A percentile compares a stretch with the other conserved stretches of the same genome.
Evolutionary conservation across 2,797 vertebrate species (phyloP).

Genomic region (Tinamus major): DNA sequence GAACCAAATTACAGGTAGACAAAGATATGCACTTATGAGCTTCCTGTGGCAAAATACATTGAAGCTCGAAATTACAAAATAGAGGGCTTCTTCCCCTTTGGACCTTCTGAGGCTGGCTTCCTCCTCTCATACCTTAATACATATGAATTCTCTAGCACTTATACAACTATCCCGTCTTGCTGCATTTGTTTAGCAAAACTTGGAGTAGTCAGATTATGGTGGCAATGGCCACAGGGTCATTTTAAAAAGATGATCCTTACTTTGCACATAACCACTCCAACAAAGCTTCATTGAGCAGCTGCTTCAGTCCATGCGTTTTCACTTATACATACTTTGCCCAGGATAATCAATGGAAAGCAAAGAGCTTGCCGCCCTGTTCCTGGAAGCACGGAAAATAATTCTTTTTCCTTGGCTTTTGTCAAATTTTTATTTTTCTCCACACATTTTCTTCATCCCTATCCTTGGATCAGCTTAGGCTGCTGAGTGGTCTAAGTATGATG

Average conservation of each 20-base stretch:
- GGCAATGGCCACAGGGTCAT: background rate
- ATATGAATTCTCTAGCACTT: background rate
- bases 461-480: slow-evolving; percentile 10
- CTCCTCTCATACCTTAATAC: background rate
- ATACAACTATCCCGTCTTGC: background rate
- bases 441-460: background rate
- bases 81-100: background rate
- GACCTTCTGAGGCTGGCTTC: background rate
- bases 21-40: background rate
- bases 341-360: background rate
- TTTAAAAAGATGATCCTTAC: background rate
- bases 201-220: background rate
- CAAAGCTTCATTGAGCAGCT: background rate
- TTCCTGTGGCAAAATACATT: background rate
- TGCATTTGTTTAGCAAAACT: background rate
- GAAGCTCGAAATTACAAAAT: background rate
- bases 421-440: slow-evolving; percentile 16
- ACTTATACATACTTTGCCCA: background rate
- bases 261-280: background rate
- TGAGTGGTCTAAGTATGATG: background rate
- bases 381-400: background rate
- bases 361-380: background rate
- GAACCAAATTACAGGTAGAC: background rate
- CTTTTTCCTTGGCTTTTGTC: slow-evolving; percentile 12
- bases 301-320: background rate